Conservation (phyloP, 1,140 invertebrate species). For the Catajapyx aquilonaris region DNA sequence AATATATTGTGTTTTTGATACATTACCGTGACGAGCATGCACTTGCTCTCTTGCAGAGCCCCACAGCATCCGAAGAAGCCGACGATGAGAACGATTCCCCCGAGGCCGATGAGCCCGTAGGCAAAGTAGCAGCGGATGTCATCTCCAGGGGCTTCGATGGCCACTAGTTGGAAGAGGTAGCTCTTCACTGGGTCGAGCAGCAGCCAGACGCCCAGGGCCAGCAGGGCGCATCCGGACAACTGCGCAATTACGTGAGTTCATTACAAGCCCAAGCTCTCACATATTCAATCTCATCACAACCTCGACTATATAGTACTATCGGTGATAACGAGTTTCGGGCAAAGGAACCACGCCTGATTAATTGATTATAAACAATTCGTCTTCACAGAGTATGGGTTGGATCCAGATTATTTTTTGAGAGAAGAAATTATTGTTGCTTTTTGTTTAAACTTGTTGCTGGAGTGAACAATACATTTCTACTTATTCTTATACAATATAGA, state of each 20-base stretch:
- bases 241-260: slow-evolving; percentile 12
- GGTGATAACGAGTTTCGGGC: background rate
- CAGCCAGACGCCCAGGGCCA: slow-evolving; percentile 25
- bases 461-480: no score
- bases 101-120: slow-evolving; percentile 24
- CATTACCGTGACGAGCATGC: slow-evolving; percentile 27
- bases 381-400: no score
- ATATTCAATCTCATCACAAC: no score
- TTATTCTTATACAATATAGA: no score
- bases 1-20: slow-evolving; percentile 4
- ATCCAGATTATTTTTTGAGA: no score
- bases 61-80: slow-evolving; percentile 31
- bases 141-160: slow-evolving; percentile 17
- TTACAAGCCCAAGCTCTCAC: slow-evolving; percentile 1
- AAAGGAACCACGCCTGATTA: background rate
- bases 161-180: slow-evolving; percentile 24
- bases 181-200: slow-evolving; percentile 26
- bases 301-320: background rate
- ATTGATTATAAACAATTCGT: no score
- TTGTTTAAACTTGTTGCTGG: no score
- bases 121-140: slow-evolving; percentile 24
- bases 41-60: slow-evolving; percentile 25
- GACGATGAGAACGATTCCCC: slow-evolving; percentile 24
- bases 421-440: no score
- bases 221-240: slow-evolving; percentile 26